Percentiles rank a stretch among this genome's conserved stretches.
These are phyloP conservation scores for Boloria euphrosyne DNA, from an alignment of 2,888 invertebrate species.

Conservation along the genomic window DNA sequence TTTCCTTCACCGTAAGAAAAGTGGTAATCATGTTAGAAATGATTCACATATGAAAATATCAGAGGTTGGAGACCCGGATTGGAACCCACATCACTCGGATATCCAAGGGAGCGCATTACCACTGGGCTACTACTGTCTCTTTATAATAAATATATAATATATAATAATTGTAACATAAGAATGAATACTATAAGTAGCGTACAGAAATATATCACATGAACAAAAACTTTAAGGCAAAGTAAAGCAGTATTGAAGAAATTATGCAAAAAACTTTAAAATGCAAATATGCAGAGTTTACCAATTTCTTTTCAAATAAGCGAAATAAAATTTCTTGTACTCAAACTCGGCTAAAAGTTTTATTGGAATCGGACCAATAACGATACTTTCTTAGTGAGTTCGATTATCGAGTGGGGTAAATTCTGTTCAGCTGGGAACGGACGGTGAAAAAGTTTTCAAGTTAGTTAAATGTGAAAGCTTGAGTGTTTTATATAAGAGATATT, in stretches of 20 bases:
- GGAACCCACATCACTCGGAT: too few relatives aligned
- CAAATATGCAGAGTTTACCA: conserved; percentile 14
- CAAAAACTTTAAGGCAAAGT: not conserved
- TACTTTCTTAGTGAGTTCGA: conserved; percentile 31
- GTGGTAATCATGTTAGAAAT: too few relatives aligned
- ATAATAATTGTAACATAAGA: too few relatives aligned
- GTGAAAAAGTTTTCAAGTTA: conserved; percentile 3
- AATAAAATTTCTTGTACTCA: conserved; percentile 31
- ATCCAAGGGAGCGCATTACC: too few relatives aligned
- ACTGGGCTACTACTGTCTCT: too few relatives aligned
- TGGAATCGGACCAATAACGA: conserved; percentile 37
- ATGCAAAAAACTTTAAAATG: conserved; percentile 15
- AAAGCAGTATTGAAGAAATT: conserved; percentile 5
- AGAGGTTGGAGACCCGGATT: too few relatives aligned
- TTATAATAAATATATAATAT: too few relatives aligned
- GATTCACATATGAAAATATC: too few relatives aligned
- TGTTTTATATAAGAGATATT: not conserved
- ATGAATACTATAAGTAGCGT: too few relatives aligned
- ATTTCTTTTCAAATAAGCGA: conserved; percentile 28
- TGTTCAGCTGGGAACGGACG: conserved; percentile 9
- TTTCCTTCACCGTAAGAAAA: too few relatives aligned
- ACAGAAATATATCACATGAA: not conserved
- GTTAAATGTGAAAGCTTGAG: conserved; percentile 6
- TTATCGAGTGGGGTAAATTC: conserved; percentile 29
- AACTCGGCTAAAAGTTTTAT: conserved; percentile 36